phyloP scores from a whole-genome alignment of 1,140 invertebrate genomes.

The Halesus radiatus region DNA sequence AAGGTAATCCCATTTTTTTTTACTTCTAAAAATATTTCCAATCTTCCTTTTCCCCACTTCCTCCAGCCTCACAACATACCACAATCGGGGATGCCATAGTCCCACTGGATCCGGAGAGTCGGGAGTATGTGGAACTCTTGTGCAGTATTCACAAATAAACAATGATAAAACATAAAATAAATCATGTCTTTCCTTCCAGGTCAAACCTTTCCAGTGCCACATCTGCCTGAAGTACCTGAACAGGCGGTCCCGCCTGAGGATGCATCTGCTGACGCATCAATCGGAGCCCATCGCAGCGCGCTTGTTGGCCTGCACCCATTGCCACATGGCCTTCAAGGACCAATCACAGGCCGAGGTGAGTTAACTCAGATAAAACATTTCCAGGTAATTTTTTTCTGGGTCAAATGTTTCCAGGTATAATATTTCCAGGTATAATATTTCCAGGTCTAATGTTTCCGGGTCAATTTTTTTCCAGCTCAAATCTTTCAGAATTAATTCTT shows the following conservation, averaged over 20 bases:
- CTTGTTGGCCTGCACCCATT: conserved; percentile 63
- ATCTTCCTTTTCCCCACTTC: no score
- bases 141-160: no score
- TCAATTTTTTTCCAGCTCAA: not conserved
- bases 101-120: no score
- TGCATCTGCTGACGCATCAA: conserved; percentile 67
- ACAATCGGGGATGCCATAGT: no score
- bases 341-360: conserved; percentile 60
- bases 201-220: conserved; percentile 71
- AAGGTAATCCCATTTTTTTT: conserved; percentile 58
- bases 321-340: conserved; percentile 63
- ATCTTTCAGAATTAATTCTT: no score
- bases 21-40: no score
- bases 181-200: conserved; percentile 56
- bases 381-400: no score
- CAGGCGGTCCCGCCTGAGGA: conserved; percentile 66
- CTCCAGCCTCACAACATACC: no score
- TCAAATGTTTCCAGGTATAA: no score
- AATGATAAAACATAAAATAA: not conserved
- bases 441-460: no score
- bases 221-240: conserved; percentile 69
- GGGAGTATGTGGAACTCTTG: no score
- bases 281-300: conserved; percentile 61
- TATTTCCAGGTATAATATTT: no score
- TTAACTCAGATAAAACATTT: not conserved